These are phyloP conservation scores for Craseonycteris thonglongyai DNA, from an alignment of 2,113 vertebrate genomes.

Conservation along the genomic window DNA sequence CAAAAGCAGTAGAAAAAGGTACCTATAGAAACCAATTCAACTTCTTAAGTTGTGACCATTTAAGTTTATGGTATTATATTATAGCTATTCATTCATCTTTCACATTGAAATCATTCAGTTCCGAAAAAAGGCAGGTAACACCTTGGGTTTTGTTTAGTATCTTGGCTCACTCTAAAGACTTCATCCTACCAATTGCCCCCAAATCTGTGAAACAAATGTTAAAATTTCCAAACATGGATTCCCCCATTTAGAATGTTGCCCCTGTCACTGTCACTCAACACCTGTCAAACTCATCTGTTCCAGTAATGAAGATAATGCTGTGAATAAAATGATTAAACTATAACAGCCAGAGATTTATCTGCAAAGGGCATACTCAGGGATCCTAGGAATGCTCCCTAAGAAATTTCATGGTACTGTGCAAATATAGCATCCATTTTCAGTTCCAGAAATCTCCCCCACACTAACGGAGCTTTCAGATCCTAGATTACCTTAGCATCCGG, in stretches of 20 bases:
- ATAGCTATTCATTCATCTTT: constrained; percentile 17
- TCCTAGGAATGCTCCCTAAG: not conserved
- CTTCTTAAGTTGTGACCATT: constrained; percentile 28
- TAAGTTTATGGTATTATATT: not conserved
- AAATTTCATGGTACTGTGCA: not conserved
- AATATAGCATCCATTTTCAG: not conserved
- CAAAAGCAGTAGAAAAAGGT: constrained; percentile 12
- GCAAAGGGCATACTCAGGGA: not conserved
- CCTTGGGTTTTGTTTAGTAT: not conserved
- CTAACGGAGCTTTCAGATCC: not conserved
- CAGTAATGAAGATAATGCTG: not conserved
- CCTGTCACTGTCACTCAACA: not conserved
- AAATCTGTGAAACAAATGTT: not conserved
- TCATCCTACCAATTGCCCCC: not conserved
- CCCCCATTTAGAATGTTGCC: not conserved
- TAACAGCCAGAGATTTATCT: not conserved
- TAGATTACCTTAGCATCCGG: not conserved
- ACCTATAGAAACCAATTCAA: constrained; percentile 15
- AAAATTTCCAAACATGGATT: not conserved
- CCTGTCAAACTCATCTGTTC: not conserved
- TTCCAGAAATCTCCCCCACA: not conserved
- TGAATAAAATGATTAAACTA: not conserved
- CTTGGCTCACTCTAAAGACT: not conserved
- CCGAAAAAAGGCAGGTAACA: not conserved
- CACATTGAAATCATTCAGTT: constrained; percentile 22